Conservation (phyloP, 2,888 invertebrate genomes). For the Gisinianus flammeolus region DNA sequence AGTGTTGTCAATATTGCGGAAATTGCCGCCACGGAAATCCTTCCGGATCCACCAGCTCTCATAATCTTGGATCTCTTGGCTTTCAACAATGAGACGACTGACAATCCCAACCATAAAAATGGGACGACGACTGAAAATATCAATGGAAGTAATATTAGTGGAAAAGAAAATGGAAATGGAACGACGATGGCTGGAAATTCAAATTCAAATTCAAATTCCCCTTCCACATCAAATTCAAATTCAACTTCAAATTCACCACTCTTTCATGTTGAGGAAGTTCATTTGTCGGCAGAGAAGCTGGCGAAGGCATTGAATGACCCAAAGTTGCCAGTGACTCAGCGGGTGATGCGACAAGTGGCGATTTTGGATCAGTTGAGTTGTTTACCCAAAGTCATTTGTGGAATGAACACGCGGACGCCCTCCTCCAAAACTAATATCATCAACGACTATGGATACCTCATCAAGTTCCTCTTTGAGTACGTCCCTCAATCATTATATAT, state of each 20-base stretch:
- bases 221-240: no score
- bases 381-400: conserved; percentile 71
- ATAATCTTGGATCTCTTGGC: no score
- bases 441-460: conserved; percentile 55
- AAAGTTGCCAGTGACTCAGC: conserved; percentile 7
- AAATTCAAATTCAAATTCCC: no score
- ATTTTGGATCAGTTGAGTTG: conserved; percentile 61
- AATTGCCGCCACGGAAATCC: not conserved
- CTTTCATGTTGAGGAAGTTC: conserved; percentile 15
- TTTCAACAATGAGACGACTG: no score
- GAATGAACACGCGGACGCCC: conserved; percentile 67
- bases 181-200: no score
- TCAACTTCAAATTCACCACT: no score
- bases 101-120: no score
- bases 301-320: conserved; percentile 28
- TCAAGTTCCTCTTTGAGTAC: conserved; percentile 54
- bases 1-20: not conserved
- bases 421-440: conserved; percentile 46
- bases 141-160: not conserved
- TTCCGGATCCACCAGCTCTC: no score
- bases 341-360: conserved; percentile 52
- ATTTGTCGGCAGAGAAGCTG: conserved; percentile 36
- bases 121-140: no score
- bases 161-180: not conserved
- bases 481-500: conserved; percentile 3